Conservation (phyloP, 2,888 invertebrate genomes). For the Anthrax anthrax region DNA sequence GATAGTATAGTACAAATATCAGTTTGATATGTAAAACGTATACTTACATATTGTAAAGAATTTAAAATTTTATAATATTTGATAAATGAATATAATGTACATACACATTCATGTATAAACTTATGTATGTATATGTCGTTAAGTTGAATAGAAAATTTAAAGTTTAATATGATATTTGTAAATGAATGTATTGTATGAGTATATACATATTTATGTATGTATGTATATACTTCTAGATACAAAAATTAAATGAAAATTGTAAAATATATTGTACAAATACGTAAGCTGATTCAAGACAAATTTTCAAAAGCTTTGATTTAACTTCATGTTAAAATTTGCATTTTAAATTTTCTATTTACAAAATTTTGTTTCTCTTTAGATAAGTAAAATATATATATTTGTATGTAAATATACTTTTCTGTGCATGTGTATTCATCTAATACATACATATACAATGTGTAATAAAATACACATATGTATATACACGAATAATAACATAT, state of each 20-base stretch:
- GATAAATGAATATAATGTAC: background rate
- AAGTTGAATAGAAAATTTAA: no score
- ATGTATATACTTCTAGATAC: background rate
- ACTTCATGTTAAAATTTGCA: slow-evolving; percentile 12
- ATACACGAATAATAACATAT: no score
- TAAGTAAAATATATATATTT: no score
- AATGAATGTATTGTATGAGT: background rate
- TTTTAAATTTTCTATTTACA: slow-evolving; percentile 14
- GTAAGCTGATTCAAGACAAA: background rate
- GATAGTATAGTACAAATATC: no score
- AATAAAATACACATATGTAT: no score
- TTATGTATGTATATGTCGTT: no score
- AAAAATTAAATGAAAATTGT: background rate
- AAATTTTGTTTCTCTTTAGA: background rate
- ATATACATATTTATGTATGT: background rate
- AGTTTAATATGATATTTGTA: background rate
- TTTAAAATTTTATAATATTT: no score
- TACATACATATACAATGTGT: no score
- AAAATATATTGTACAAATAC: background rate
- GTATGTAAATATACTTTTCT: no score
- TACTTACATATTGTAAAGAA: no score
- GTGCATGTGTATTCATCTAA: no score
- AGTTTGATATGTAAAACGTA: no score
- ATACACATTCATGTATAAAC: background rate
- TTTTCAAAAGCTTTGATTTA: slow-evolving; percentile 10